Percentiles rank a stretch among this genome's conserved stretches.
phyloP scores from a whole-genome alignment of 2,888 invertebrate species.

The Leptinotarsa tumamoca region DNA sequence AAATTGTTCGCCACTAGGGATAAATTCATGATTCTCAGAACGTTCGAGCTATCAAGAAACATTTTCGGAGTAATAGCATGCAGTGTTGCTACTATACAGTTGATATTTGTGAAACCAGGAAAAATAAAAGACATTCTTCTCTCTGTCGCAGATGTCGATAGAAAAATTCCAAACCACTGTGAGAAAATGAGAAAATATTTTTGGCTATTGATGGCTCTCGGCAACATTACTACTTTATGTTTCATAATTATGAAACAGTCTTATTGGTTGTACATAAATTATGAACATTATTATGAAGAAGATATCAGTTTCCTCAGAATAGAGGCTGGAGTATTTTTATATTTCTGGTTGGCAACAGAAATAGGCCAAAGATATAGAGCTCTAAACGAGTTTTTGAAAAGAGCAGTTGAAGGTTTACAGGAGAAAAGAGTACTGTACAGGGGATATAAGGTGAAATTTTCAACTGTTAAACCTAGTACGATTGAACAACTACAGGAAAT shows the following conservation, averaged over 20 bases:
- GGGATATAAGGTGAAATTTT: background rate
- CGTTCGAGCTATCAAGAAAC: background rate
- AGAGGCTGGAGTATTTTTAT: background rate
- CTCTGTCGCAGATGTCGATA: background rate
- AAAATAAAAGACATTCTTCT: background rate
- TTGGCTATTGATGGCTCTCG: background rate
- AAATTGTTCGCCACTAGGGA: background rate
- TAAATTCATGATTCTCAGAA: slow-evolving; percentile 1
- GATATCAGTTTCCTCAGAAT: background rate
- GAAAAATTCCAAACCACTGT: background rate
- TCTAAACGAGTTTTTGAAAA: background rate
- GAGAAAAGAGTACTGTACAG: background rate
- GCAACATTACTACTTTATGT: no score
- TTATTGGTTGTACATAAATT: background rate
- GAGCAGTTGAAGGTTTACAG: background rate
- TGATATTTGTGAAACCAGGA: background rate
- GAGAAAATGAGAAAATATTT: background rate
- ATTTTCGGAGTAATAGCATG: background rate
- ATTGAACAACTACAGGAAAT: background rate
- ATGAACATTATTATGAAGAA: background rate
- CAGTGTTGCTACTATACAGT: background rate
- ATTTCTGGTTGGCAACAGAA: background rate
- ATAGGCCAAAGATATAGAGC: background rate
- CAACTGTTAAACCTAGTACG: background rate
- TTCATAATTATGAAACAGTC: background rate